Percentiles rank a stretch among this genome's conserved stretches.
These are phyloP conservation scores for Dendrocincla fuliginosa DNA, from an alignment of 2,797 vertebrate genomes.

Conservation along the genomic window DNA sequence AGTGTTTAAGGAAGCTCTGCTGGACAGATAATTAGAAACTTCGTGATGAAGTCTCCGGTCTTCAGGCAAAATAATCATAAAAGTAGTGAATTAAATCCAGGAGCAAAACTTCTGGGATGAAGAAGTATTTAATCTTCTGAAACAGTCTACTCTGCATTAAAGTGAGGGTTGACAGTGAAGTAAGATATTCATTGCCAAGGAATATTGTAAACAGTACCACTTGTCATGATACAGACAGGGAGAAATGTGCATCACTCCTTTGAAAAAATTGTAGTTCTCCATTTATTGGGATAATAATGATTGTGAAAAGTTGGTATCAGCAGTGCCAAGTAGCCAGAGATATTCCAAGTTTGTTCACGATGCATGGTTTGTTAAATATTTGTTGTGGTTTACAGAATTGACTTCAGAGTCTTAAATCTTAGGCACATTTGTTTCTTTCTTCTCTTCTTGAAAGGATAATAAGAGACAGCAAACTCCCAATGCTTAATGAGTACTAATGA, in stretches of 20 bases:
- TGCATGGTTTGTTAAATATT: not conserved
- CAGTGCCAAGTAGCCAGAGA: not conserved
- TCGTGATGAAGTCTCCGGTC: not conserved
- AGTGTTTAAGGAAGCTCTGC: not conserved
- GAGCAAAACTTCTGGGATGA: not conserved
- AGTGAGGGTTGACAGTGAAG: not conserved
- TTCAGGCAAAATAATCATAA: not conserved
- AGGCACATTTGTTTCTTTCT: not conserved
- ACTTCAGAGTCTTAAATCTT: not conserved
- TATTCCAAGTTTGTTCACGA: not conserved
- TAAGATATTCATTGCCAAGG: not conserved
- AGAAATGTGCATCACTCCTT: not conserved
- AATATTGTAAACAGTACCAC: not conserved
- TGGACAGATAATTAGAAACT: slow-evolving; percentile 12
- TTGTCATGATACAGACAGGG: not conserved
- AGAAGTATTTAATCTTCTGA: not conserved
- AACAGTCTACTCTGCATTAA: not conserved
- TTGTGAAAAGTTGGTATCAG: not conserved
- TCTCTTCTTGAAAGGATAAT: not conserved
- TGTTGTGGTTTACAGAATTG: not conserved
- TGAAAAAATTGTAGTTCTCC: not conserved
- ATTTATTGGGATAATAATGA: not conserved
- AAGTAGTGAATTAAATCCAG: not conserved
- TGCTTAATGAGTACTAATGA: not conserved
- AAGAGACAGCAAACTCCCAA: not conserved